Evolutionary conservation across 2,888 invertebrate species (phyloP).

Genomic region (Melinaea menophilus): DNA sequence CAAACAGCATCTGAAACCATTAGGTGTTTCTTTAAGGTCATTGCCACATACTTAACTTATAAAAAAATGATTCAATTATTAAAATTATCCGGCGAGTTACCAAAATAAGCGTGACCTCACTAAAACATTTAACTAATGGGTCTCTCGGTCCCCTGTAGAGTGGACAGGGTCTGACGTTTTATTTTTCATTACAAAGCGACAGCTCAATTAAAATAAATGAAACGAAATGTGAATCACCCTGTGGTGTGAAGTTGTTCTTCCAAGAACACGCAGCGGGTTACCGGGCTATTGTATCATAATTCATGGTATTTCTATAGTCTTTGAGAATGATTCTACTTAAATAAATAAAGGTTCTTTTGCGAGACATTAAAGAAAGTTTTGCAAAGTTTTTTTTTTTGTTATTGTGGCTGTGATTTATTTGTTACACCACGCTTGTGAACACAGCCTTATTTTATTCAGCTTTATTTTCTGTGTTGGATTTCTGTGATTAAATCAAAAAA

Average conservation of each 20-base stretch:
- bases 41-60: conserved; percentile 17
- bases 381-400: neutral
- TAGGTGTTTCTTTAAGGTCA: conserved; percentile 9
- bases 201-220: conserved; percentile 44
- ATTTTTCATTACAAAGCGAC: conserved; percentile 38
- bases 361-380: conserved; percentile 6
- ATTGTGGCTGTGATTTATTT: too few species aligned
- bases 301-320: conserved; percentile 29
- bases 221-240: conserved; percentile 39
- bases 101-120: conserved; percentile 34
- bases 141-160: conserved; percentile 34
- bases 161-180: conserved; percentile 34
- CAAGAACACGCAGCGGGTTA: conserved; percentile 58
- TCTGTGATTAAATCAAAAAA: neutral
- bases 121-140: conserved; percentile 35
- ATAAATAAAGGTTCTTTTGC: conserved; percentile 18
- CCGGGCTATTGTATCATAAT: conserved; percentile 32
- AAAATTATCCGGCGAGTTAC: conserved; percentile 28
- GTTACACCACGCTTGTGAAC: conserved; percentile 9
- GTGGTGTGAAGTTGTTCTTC: conserved; percentile 43
- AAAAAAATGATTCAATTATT: conserved; percentile 32
- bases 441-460: conserved; percentile 2
- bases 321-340: conserved; percentile 13
- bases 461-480: conserved; percentile 3
- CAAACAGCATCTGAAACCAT: conserved; percentile 1